Evolutionary conservation across 2,797 vertebrate genomes (phyloP).

Genomic region (Rallus crepitans): DNA sequence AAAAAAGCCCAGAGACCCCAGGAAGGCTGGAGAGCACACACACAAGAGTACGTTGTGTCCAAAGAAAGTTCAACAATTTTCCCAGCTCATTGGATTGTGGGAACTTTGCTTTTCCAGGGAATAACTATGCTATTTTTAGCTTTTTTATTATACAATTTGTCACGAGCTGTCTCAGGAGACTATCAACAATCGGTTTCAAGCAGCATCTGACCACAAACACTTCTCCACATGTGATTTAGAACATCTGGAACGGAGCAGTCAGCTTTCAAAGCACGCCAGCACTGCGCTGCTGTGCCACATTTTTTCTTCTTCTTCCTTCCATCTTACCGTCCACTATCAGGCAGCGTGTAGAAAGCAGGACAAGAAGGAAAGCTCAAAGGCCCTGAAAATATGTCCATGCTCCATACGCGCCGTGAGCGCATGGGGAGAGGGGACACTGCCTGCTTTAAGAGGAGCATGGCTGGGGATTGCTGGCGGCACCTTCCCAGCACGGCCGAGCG

Average conservation of each 20-base stretch:
- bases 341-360: fast-evolving
- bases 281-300: neutral
- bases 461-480: neutral
- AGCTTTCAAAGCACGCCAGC: slow-evolving; percentile 6
- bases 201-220: slow-evolving; percentile 90
- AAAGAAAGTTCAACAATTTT: slow-evolving; percentile 84
- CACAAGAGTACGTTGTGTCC: slow-evolving; percentile 59
- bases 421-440: fast-evolving
- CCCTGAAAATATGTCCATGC: neutral
- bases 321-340: neutral
- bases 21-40: slow-evolving; percentile 62
- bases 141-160: slow-evolving; percentile 89
- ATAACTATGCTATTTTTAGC: slow-evolving; percentile 93
- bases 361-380: neutral
- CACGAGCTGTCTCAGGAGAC: slow-evolving; percentile 88
- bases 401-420: fast-evolving
- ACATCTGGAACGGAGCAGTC: slow-evolving; percentile 84
- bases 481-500: neutral
- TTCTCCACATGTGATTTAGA: slow-evolving; percentile 90
- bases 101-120: slow-evolving; percentile 90
- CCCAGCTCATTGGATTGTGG: slow-evolving; percentile 94
- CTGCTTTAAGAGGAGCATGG: neutral
- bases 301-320: neutral
- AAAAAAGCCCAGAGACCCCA: neutral
- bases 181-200: slow-evolving; percentile 88